phyloP scores from a whole-genome alignment of 2,113 vertebrate species.

The Ursus arctos region DNA sequence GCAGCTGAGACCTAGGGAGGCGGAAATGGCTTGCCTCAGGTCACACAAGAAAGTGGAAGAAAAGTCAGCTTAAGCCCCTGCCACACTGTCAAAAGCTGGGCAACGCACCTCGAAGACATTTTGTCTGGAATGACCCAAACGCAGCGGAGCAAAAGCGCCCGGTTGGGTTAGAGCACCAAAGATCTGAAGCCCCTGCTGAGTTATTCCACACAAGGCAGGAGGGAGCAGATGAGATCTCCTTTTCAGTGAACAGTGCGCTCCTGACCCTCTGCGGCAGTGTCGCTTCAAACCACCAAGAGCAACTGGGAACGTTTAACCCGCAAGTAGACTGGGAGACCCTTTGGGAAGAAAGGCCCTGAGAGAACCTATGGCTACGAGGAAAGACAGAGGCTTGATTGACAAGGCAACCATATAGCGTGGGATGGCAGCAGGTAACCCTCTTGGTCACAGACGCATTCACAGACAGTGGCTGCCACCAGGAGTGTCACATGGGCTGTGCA shows the following conservation, averaged over 20 bases:
- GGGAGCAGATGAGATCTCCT: background rate
- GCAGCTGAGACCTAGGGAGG: background rate
- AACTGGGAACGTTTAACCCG: background rate
- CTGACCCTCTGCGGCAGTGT: accelerated
- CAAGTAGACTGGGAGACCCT: background rate
- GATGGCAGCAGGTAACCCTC: background rate
- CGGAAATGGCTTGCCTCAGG: background rate
- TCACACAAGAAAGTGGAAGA: background rate
- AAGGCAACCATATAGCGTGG: background rate
- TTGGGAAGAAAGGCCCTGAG: background rate
- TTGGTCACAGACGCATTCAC: background rate
- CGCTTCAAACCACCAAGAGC: background rate
- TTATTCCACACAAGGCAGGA: background rate
- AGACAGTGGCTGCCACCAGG: background rate
- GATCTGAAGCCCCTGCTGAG: background rate
- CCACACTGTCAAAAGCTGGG: background rate
- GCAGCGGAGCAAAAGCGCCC: background rate
- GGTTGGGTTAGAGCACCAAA: background rate
- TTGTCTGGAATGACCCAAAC: background rate
- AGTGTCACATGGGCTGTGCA: background rate
- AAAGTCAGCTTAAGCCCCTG: background rate
- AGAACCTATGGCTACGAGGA: background rate
- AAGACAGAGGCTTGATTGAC: background rate
- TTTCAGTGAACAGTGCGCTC: background rate
- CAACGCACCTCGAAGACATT: background rate